Evolutionary conservation across 2,797 vertebrate genomes (phyloP).

Genomic region (Helicolenus hilgendorfi): DNA sequence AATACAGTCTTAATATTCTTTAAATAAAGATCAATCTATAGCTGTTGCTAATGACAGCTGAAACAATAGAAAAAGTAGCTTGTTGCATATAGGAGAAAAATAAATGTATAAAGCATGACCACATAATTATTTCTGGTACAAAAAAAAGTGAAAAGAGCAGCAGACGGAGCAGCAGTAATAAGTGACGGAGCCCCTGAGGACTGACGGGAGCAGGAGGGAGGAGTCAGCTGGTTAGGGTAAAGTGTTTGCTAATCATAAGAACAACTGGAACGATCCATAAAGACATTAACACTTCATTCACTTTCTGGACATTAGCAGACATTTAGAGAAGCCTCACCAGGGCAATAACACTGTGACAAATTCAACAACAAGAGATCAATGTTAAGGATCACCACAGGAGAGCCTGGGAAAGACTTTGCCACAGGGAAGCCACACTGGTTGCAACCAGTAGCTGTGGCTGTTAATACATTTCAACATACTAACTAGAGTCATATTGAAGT

Average conservation of each 20-base stretch:
- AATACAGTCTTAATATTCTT: not conserved
- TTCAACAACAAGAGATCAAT: conserved; percentile 69
- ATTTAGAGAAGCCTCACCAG: conserved; percentile 62
- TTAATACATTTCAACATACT: not conserved
- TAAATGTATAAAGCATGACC: not conserved
- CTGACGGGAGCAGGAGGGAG: conserved; percentile 8
- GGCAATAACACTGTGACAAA: conserved; percentile 78
- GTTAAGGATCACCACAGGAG: conserved; percentile 55
- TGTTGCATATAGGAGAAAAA: not conserved
- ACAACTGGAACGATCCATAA: conserved; percentile 70
- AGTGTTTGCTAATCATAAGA: conserved; percentile 66
- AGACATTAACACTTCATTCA: conserved; percentile 80
- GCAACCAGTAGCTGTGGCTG: not conserved
- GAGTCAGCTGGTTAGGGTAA: conserved; percentile 31
- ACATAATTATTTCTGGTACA: not conserved
- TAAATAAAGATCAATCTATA: not conserved
- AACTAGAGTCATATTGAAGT: not conserved
- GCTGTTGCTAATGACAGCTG: not conserved
- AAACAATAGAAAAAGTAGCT: not conserved
- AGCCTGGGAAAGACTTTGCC: conserved; percentile 54
- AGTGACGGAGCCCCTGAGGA: not conserved
- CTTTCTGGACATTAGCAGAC: conserved; percentile 43
- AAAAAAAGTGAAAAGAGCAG: not conserved
- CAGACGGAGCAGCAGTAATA: not conserved
- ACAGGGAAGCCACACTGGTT: conserved; percentile 21